Percentiles rank a stretch among this genome's conserved stretches.
Conservation (phyloP, 1,140 invertebrate genomes). For the Rhizoglyphus robini region DNA sequence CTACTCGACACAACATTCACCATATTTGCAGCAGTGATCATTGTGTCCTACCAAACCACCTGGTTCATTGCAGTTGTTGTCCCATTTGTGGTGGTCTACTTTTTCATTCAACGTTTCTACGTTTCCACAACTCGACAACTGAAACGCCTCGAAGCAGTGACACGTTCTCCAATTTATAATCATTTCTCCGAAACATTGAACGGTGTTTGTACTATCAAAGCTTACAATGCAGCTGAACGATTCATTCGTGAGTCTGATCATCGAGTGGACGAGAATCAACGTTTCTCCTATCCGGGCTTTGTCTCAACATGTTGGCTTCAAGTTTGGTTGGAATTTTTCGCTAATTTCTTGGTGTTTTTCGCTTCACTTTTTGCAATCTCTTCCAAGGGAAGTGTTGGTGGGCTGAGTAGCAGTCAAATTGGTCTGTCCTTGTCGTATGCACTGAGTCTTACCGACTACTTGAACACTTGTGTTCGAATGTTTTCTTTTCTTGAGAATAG, state of each 20-base stretch:
- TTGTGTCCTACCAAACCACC: no score
- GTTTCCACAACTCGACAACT: constrained; percentile 82
- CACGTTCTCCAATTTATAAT: constrained; percentile 42
- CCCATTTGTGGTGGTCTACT: constrained; percentile 71
- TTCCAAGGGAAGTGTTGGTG: constrained; percentile 19
- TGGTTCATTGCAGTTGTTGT: constrained; percentile 64
- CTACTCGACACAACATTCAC: no score
- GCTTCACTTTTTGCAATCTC: constrained; percentile 73
- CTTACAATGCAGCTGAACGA: constrained; percentile 36
- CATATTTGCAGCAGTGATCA: no score
- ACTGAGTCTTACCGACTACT: constrained; percentile 54
- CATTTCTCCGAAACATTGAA: constrained; percentile 43
- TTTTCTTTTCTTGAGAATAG: constrained; percentile 46
- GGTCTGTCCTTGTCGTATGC: constrained; percentile 44
- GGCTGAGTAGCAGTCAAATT: constrained; percentile 38
- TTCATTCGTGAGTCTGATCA: constrained; percentile 57
- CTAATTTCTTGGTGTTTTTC: constrained; percentile 76
- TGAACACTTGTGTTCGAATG: constrained; percentile 45
- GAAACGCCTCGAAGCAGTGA: constrained; percentile 50
- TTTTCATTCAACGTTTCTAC: constrained; percentile 40
- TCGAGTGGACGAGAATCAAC: constrained; percentile 72
- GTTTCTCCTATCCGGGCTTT: constrained; percentile 70
- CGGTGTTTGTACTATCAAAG: constrained; percentile 43
- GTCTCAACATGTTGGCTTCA: constrained; percentile 80
- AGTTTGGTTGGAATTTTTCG: constrained; percentile 77